Evolutionary conservation across 2,888 invertebrate genomes (phyloP).

Genomic region (Drosophila trichaetosa): DNA sequence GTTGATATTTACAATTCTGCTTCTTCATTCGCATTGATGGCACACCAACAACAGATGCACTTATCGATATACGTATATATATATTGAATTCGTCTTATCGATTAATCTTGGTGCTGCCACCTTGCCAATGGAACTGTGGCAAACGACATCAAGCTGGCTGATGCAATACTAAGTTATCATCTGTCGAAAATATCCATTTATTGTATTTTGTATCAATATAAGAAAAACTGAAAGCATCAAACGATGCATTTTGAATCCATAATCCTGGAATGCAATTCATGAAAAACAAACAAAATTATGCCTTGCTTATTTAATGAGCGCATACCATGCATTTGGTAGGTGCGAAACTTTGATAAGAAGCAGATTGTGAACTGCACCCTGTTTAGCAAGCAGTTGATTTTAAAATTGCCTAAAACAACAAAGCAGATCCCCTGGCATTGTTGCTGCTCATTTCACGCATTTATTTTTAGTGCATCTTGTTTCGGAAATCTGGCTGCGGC

Average conservation of each 20-base stretch:
- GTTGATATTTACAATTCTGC: slow-evolving; percentile 39
- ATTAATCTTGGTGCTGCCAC: slow-evolving; percentile 15
- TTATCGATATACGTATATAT: slow-evolving; percentile 11
- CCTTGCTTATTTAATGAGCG: background rate
- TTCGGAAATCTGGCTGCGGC: background rate
- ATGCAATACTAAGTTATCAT: background rate
- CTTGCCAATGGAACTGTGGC: background rate
- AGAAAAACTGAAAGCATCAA: background rate
- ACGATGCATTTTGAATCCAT: background rate
- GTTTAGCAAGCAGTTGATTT: background rate
- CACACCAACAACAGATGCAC: background rate
- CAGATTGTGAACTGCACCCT: background rate
- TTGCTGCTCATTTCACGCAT: background rate
- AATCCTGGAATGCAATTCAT: background rate
- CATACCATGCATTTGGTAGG: background rate
- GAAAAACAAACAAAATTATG: background rate
- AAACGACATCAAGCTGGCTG: slow-evolving; percentile 18
- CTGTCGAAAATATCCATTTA: background rate
- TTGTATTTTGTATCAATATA: background rate
- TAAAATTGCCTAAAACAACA: background rate
- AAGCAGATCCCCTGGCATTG: background rate
- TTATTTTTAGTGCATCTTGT: background rate
- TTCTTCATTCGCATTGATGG: slow-evolving; percentile 20
- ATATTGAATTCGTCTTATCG: background rate
- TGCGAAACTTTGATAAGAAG: background rate